A percentile compares a stretch with the other conserved stretches of the same genome.
These are phyloP conservation scores for Aldrovandia affinis DNA, from an alignment of 2,797 vertebrate genomes.

Conservation along the genomic window DNA sequence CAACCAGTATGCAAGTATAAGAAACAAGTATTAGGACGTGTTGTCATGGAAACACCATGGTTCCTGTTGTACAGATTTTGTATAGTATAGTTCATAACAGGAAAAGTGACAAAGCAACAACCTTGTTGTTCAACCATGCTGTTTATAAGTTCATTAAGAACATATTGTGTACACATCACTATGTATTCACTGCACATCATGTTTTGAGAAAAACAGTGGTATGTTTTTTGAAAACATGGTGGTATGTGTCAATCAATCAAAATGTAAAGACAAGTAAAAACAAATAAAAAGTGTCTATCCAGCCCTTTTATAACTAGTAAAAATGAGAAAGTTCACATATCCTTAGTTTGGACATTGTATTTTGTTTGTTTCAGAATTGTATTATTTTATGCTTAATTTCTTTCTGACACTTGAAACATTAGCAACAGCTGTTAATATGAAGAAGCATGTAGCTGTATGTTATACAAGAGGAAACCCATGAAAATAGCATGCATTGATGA, in stretches of 20 bases:
- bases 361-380: not conserved
- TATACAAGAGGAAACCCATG: not conserved
- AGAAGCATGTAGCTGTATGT: not conserved
- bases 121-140: not conserved
- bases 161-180: not conserved
- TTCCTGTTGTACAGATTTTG: not conserved
- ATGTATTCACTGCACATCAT: not conserved
- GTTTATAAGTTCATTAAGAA: not conserved
- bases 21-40: not conserved
- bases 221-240: not conserved
- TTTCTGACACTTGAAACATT: no score
- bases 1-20: not conserved
- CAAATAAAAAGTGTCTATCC: not conserved
- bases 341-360: not conserved
- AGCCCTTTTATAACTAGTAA: not conserved
- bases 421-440: not conserved
- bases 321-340: not conserved
- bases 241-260: not conserved
- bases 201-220: not conserved
- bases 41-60: not conserved
- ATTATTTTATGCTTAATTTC: not conserved
- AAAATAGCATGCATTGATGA: not conserved
- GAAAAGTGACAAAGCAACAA: not conserved
- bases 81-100: not conserved
- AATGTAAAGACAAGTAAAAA: not conserved